phyloP scores from a whole-genome alignment of 2,113 vertebrate species.

The Alligator sinensis region DNA sequence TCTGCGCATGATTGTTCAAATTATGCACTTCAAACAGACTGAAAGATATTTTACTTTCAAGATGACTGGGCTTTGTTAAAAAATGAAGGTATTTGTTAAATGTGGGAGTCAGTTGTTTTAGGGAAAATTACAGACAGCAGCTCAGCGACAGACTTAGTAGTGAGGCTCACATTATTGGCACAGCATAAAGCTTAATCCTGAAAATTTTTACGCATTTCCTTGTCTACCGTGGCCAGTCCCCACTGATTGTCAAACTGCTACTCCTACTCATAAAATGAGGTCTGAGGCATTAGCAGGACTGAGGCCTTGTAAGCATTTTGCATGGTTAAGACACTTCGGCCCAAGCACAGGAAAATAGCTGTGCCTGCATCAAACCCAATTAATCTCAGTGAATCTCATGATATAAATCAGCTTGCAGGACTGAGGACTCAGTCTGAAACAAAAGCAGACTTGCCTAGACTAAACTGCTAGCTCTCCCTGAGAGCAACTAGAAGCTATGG shows the following conservation, averaged over 20 bases:
- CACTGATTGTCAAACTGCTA: background rate
- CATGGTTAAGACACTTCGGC: background rate
- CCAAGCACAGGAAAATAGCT: background rate
- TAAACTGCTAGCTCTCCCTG: background rate
- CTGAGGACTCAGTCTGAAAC: background rate
- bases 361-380: too few species aligned
- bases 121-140: background rate
- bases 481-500: background rate
- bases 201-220: background rate
- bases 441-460: background rate
- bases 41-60: background rate
- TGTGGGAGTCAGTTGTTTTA: background rate
- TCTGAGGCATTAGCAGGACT: background rate
- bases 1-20: background rate
- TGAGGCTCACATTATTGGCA: background rate
- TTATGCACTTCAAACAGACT: background rate
- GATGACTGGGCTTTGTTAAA: background rate
- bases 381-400: background rate
- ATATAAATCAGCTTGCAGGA: background rate
- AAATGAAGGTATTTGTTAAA: background rate
- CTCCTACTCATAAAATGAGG: background rate
- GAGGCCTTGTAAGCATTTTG: background rate
- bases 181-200: fast-evolving
- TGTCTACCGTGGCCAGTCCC: too few species aligned
- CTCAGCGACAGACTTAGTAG: background rate